phyloP scores from a whole-genome alignment of 2,888 invertebrate genomes.

The Lochmaea capreae region DNA sequence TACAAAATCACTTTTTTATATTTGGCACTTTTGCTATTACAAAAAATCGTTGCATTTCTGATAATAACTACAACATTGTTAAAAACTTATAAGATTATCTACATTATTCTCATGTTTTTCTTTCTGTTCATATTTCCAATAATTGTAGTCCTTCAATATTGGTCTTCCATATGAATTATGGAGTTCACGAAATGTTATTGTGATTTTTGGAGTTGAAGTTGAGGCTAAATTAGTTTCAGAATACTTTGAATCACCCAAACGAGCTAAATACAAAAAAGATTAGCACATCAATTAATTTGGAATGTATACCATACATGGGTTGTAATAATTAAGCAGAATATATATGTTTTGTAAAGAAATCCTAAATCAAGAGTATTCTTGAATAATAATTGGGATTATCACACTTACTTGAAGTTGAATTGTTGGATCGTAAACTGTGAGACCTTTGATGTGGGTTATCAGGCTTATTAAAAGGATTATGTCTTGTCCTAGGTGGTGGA shows the following conservation, averaged over 20 bases:
- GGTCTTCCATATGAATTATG: constrained; percentile 77
- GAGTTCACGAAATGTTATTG: constrained; percentile 76
- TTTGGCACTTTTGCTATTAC: constrained; percentile 3
- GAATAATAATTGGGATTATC: neutral
- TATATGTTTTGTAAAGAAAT: too few species aligned
- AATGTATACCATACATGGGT: too few species aligned
- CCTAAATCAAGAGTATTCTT: too few species aligned
- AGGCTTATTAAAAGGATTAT: constrained; percentile 84
- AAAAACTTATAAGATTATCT: constrained; percentile 67
- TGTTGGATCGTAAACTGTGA: constrained; percentile 66
- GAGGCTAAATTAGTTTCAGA: constrained; percentile 33
- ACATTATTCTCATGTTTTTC: constrained; percentile 61
- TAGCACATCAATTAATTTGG: too few species aligned
- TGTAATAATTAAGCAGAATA: too few species aligned
- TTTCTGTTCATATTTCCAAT: constrained; percentile 72
- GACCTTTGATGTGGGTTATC: constrained; percentile 67
- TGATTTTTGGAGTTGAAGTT: constrained; percentile 51
- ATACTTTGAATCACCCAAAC: constrained; percentile 48
- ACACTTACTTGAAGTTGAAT: constrained; percentile 64
- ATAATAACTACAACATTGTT: constrained; percentile 42
- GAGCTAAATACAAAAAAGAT: constrained; percentile 44
- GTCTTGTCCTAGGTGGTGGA: constrained; percentile 82
- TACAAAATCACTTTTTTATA: neutral
- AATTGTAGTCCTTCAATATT: constrained; percentile 75
- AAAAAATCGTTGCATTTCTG: neutral